Evolutionary conservation across 2,797 vertebrate species (phyloP).

Genomic region (Tokudaia muenninki): DNA sequence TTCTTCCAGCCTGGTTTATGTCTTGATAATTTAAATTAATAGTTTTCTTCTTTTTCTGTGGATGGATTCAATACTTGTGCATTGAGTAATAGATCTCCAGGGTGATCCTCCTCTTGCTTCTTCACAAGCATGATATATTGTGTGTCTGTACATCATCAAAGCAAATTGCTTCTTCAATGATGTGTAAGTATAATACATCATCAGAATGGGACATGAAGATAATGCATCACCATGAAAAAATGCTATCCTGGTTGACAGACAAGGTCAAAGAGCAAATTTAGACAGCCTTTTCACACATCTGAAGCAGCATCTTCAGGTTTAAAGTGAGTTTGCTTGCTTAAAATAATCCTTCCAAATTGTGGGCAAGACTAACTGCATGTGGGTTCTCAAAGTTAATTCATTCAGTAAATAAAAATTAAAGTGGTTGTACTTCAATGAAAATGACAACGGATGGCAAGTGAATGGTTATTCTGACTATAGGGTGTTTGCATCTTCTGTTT

Average conservation of each 20-base stretch:
- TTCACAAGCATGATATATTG: conserved; percentile 67
- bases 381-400: neutral
- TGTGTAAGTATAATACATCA: conserved; percentile 81
- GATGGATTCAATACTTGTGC: conserved; percentile 61
- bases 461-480: conserved; percentile 29
- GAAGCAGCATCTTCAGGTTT: neutral
- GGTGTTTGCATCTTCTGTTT: conserved; percentile 42
- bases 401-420: conserved; percentile 39
- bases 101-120: conserved; percentile 56
- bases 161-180: conserved; percentile 84
- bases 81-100: conserved; percentile 72
- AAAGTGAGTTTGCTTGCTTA: conserved; percentile 49
- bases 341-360: neutral
- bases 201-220: conserved; percentile 75
- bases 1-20: conserved; percentile 71
- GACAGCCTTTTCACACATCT: neutral
- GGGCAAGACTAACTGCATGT: conserved; percentile 16
- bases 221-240: conserved; percentile 81
- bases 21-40: conserved; percentile 84
- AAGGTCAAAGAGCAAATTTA: conserved; percentile 81
- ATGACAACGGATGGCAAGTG: neutral
- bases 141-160: conserved; percentile 84
- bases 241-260: conserved; percentile 48
- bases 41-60: conserved; percentile 71
- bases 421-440: neutral